Evolutionary conservation across 2,113 vertebrate species (phyloP), one percentile per base, ranked within the genome.

Genomic region (Mormyrus iriodes): DNA sequence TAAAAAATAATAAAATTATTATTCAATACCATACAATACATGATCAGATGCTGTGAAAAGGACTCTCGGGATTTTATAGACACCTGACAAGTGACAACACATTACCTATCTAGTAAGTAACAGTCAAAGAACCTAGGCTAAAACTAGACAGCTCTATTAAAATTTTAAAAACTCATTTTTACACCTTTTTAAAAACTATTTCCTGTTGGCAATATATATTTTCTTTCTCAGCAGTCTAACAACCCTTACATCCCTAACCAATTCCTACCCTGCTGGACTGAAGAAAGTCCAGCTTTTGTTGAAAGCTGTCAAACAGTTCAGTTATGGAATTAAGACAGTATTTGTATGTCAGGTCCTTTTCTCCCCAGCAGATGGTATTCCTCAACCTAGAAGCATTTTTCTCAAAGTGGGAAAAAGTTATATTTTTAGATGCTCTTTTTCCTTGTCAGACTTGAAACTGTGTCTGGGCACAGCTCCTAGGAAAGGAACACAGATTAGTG

Each of bases 351-450:
- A 90, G 10, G 49, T 8, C 42, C 51, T 53, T 86, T 3, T 39
- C 17, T 91, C 91, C 85, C 92, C 93, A 92, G 61, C 90, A 91
- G 94, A 93, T 89, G 91, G 44, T 85, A 69, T 87, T 90, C 73
- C 87, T 89, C 86, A 86, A 76, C 91, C 90, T 88, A 61, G 90
- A 90, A 88, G 76, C 27, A 39, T 92, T 88, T 88, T 91, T 83
- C 79, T 90, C 91, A 21, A 83, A 86, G 49, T 85, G 86, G 42
- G 24, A 46, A 76, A 91, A 88, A 79, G 15, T 53, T 51, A 88
- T 89, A 90, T 91, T 89, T 17, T 88, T 76, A 89, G 58, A 88
- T n/a, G 42, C 12, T 61, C 27, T 88, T 87, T 88, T 73, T 27
- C 52, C 52, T 84, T 69, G 61, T 27, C 48, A 61, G 58, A 13